Base-by-base conservation (phyloP, 1,140 invertebrate species). In the Bicyclus anynana region DNA sequence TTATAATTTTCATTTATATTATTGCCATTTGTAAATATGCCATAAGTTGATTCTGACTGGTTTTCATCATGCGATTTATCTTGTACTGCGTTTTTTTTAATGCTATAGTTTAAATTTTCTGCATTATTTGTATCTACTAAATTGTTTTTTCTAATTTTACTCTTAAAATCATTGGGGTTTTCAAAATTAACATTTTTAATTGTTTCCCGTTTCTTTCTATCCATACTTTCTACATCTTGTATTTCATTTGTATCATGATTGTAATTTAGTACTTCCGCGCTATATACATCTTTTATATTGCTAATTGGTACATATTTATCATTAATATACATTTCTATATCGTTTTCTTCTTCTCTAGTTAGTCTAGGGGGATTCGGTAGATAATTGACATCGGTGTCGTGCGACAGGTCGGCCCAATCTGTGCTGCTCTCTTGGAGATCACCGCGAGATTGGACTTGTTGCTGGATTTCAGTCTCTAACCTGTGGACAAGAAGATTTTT, bases 321-420 rank as follows among this genome's bases (percentile, higher is more conserved):
- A 14, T 71, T 55, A 10, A 63, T 27, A 5, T 69, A 18, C 10
- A 81, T 58, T 69, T 85, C 79, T 29, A 84, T 72, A 44, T 83
- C 67, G 5, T 73, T 63, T 5, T 44, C 50, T 42, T 79, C 76
- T 2, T 71, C 60, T 55, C 59, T 60, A 0, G 68, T 66, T 3
- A 73, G 64, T 51, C 53, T 61, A 4, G 65, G 47, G 0, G 52
- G 42, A 2, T 69, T 74, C 0, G 72, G 56, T 3, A 79, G 65
- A 50, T 82, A 82, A 64, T 89, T 89, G 1, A 89, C 76, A 44
- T 87, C 83, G 1, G 67, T 87, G 53, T 89, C 88, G 49, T 81
- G 79, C 0, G 83, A 78, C 0, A 89, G 61, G 61, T 89, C 86
- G 2, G 52, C 29, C 75, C 75, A 83, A 18, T 71, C 51, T 37